Percentiles rank a stretch among this genome's conserved stretches.
Conservation (phyloP, 2,888 invertebrate genomes). For the Hyposoter dolosus region DNA sequence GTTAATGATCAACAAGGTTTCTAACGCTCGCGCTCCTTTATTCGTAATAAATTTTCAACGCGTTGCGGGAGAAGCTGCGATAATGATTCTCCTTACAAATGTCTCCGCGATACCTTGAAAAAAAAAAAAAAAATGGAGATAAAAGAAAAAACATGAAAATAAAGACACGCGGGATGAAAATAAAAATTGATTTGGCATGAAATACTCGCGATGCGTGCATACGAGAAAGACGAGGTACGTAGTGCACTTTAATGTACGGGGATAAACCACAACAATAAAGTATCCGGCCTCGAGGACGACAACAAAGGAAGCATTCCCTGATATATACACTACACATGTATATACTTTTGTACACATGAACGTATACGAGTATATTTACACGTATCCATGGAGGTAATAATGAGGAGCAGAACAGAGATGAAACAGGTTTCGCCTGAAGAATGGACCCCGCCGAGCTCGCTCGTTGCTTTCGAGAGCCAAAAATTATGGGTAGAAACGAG, state of each 20-base stretch:
- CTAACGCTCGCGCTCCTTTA: background rate
- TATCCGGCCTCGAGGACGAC: slow-evolving; percentile 78
- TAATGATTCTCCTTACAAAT: background rate
- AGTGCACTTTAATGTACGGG: slow-evolving; percentile 55
- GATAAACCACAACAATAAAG: slow-evolving; percentile 77
- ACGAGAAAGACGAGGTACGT: slow-evolving; percentile 20
- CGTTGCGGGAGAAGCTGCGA: background rate
- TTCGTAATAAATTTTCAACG: background rate
- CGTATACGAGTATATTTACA: slow-evolving; percentile 9
- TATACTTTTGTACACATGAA: slow-evolving; percentile 13
- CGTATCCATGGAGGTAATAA: slow-evolving; percentile 75
- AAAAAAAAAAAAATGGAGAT: background rate
- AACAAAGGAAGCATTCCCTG: slow-evolving; percentile 74
- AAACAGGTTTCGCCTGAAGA: slow-evolving; percentile 82
- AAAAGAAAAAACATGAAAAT: background rate
- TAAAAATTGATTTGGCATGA: background rate
- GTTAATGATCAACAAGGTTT: background rate
- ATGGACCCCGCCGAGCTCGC: slow-evolving; percentile 71
- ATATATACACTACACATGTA: slow-evolving; percentile 23
- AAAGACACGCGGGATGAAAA: background rate
- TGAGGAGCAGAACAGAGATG: slow-evolving; percentile 80
- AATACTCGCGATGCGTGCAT: background rate
- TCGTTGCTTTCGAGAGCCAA: slow-evolving; percentile 56
- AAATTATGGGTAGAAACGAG: slow-evolving; percentile 57
- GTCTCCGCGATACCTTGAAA: background rate